These are phyloP conservation scores for Lophius americanus DNA, from an alignment of 2,797 vertebrate species.

Conservation along the genomic window DNA sequence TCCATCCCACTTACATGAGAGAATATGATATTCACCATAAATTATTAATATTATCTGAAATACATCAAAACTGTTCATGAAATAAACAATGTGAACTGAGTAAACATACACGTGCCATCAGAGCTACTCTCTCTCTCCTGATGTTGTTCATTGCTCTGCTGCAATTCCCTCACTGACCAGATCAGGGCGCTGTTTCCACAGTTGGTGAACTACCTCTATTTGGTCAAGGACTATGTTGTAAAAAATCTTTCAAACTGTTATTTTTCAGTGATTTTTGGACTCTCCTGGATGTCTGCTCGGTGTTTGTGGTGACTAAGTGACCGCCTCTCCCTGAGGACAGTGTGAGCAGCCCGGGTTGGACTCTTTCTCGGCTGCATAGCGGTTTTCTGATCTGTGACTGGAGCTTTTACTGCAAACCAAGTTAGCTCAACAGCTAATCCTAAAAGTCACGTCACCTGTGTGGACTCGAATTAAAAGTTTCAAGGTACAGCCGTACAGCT, in stretches of 20 bases:
- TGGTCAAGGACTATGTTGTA: conserved; percentile 79
- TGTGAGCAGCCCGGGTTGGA: neutral
- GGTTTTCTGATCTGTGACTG: conserved; percentile 51
- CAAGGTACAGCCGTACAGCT: neutral
- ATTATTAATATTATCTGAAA: no score
- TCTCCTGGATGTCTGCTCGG: neutral
- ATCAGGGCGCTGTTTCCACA: conserved; percentile 69
- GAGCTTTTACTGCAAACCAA: conserved; percentile 56
- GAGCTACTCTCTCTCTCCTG: neutral
- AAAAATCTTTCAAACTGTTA: conserved; percentile 78
- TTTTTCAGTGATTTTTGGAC: conserved; percentile 24
- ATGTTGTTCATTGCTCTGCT: neutral
- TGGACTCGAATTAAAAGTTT: conserved; percentile 45
- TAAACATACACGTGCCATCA: no score
- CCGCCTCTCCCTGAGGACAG: conserved; percentile 23
- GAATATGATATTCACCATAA: no score
- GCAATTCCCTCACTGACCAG: conserved; percentile 44
- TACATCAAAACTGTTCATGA: no score
- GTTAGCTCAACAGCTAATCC: conserved; percentile 72
- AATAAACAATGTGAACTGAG: no score
- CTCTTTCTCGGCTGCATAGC: conserved; percentile 29
- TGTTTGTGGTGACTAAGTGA: neutral
- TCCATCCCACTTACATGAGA: no score
- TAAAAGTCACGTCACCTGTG: conserved; percentile 63
- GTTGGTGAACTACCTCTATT: conserved; percentile 60